A percentile compares a stretch with the other conserved stretches of the same genome.
phyloP scores from a whole-genome alignment of 2,888 invertebrate species.

The Oasisia sp. region DNA sequence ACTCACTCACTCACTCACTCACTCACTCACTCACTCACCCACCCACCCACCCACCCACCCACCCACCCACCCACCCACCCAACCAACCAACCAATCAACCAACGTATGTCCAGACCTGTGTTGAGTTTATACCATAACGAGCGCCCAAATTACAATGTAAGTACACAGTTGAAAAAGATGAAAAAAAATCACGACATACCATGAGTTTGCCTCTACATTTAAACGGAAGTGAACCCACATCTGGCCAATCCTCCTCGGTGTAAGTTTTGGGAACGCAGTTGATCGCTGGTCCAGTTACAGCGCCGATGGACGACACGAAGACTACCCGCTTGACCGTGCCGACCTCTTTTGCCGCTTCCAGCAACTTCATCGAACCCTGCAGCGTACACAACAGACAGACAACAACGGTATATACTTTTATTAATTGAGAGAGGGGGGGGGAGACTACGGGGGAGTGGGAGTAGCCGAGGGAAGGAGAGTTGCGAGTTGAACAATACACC shows the following conservation, averaged over 20 bases:
- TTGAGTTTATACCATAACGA: not conserved
- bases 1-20: too few relatives aligned
- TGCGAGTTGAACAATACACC: too few relatives aligned
- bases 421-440: not conserved
- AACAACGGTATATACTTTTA: not conserved
- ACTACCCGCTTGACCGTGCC: not conserved
- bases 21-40: too few relatives aligned
- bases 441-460: too few relatives aligned
- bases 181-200: not conserved
- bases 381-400: not conserved
- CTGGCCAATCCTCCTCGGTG: not conserved
- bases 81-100: too few relatives aligned
- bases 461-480: not conserved
- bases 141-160: not conserved
- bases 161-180: not conserved
- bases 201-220: not conserved
- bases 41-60: too few relatives aligned
- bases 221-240: constrained; percentile 37
- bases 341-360: not conserved
- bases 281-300: not conserved
- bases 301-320: not conserved
- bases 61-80: too few relatives aligned
- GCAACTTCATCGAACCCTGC: not conserved
- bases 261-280: constrained; percentile 9
- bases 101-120: too few relatives aligned